A percentile compares a stretch with the other conserved stretches of the same genome.
phyloP scores from a whole-genome alignment of 2,888 invertebrate species.

The Lasioglossum leucozonium region DNA sequence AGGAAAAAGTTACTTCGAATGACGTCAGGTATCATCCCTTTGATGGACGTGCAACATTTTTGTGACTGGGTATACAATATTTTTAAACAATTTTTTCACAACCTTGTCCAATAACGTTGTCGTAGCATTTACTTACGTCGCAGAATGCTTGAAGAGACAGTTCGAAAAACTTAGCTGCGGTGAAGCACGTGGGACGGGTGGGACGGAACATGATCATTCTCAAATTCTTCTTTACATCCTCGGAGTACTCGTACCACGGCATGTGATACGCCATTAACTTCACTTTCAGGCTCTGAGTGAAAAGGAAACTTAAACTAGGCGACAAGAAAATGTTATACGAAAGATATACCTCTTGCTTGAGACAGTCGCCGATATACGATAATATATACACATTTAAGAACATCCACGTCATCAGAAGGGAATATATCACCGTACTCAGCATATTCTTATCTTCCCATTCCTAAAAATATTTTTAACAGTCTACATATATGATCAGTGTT shows the following conservation, averaged over 20 bases:
- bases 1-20: no score
- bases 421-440: slow-evolving; percentile 58
- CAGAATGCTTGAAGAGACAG: slow-evolving; percentile 74
- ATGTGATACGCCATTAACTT: slow-evolving; percentile 70
- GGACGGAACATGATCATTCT: slow-evolving; percentile 69
- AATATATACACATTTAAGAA: slow-evolving; percentile 75
- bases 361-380: slow-evolving; percentile 77
- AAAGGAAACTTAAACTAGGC: neutral
- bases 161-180: slow-evolving; percentile 73
- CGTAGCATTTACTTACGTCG: slow-evolving; percentile 64
- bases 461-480: slow-evolving; percentile 40
- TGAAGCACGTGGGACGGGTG: slow-evolving; percentile 66
- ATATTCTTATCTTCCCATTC: slow-evolving; percentile 58
- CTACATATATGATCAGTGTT: neutral
- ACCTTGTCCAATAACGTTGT: neutral
- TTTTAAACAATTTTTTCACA: neutral
- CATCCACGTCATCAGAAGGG: slow-evolving; percentile 71
- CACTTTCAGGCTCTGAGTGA: slow-evolving; percentile 64
- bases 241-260: slow-evolving; percentile 73
- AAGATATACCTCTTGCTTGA: slow-evolving; percentile 69
- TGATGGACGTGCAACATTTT: no score
- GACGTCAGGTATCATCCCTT: no score
- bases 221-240: slow-evolving; percentile 61
- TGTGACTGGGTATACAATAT: no score
- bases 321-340: neutral